Evolutionary conservation across 2,888 invertebrate species (phyloP).

Genomic region (Helleia helle): DNA sequence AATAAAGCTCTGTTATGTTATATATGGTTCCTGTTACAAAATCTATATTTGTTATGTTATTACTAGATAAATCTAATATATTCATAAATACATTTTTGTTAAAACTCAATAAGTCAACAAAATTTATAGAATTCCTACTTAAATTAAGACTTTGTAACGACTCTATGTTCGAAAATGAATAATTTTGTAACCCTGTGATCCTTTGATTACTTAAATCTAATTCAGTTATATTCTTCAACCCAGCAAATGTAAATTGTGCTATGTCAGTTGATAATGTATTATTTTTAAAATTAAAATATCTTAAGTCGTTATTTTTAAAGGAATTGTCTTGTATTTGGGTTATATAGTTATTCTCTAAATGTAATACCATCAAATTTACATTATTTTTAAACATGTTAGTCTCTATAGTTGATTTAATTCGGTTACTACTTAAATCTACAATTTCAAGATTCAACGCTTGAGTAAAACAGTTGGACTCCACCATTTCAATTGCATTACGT

Average conservation of each 20-base stretch:
- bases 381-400: conserved; percentile 41
- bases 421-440: conserved; percentile 46
- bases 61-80: conserved; percentile 44
- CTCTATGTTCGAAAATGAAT: conserved; percentile 35
- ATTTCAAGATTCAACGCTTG: conserved; percentile 32
- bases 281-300: conserved; percentile 37
- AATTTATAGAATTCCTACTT: conserved; percentile 37
- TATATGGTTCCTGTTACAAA: conserved; percentile 34
- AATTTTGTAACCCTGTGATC: conserved; percentile 30
- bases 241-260: conserved; percentile 36
- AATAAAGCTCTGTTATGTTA: conserved; percentile 38
- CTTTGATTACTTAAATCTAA: conserved; percentile 40
- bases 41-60: conserved; percentile 32
- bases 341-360: conserved; percentile 42
- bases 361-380: conserved; percentile 32
- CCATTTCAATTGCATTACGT: conserved; percentile 35
- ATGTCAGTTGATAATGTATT: conserved; percentile 41
- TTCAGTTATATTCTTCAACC: conserved; percentile 30
- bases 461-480: conserved; percentile 46
- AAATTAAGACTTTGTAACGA: conserved; percentile 37
- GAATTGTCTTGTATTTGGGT: conserved; percentile 35
- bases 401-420: conserved; percentile 36
- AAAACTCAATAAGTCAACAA: conserved; percentile 37
- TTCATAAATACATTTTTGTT: conserved; percentile 25
- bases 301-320: conserved; percentile 36